phyloP scores from a whole-genome alignment of 2,113 vertebrate species.

The Prunella himalayana region DNA sequence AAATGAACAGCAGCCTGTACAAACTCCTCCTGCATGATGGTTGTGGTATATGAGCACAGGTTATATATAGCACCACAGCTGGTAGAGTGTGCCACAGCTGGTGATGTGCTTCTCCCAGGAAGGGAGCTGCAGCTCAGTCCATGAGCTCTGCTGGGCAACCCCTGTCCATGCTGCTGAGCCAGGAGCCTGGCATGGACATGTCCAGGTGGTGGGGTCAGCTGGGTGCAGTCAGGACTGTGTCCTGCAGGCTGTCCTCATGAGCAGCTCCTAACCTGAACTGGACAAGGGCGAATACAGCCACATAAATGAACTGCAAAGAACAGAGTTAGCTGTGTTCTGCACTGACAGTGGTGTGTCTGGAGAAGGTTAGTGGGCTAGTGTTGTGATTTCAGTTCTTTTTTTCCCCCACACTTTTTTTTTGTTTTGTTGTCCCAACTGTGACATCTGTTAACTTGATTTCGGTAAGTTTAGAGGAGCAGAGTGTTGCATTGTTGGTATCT shows the following conservation, averaged over 20 bases:
- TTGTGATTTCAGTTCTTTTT: neutral
- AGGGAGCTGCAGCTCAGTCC: neutral
- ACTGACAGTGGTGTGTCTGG: neutral
- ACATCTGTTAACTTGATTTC: neutral
- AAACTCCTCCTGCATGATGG: fast-evolving
- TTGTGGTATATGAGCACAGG: fast-evolving
- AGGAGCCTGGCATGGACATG: fast-evolving
- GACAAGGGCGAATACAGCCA: neutral
- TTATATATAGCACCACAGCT: neutral
- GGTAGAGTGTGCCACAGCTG: neutral
- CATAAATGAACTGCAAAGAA: neutral
- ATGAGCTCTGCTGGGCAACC: neutral
- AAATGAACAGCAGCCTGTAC: neutral
- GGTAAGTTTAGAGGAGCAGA: neutral
- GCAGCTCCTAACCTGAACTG: neutral
- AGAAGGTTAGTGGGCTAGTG: neutral
- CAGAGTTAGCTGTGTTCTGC: neutral
- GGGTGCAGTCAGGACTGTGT: neutral
- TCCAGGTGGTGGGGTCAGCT: neutral
- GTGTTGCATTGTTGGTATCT: neutral
- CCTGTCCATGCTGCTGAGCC: neutral
- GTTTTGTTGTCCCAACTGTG: neutral
- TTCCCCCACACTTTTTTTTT: fast-evolving
- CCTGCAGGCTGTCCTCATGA: neutral
- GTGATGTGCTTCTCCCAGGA: neutral